Conservation (phyloP, 2,888 invertebrate species). For the Drosophila nr. medialis region DNA sequence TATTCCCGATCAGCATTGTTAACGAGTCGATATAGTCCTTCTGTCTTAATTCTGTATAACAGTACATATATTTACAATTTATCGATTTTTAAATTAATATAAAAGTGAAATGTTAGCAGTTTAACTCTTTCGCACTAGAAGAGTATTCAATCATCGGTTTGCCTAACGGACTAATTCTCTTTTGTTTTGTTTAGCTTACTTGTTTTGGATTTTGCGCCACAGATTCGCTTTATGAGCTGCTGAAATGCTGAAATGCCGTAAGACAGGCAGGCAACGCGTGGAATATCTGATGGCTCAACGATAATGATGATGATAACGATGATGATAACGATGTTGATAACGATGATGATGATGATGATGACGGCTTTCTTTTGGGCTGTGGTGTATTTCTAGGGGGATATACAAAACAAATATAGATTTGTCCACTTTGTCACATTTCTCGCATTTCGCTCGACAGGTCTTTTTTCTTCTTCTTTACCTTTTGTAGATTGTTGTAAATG, state of each 20-base stretch:
- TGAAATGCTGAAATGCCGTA: constrained; percentile 28
- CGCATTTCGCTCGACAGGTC: constrained; percentile 29
- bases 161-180: neutral
- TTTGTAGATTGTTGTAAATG: constrained; percentile 41
- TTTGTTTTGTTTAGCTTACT: constrained; percentile 1
- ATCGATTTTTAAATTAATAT: neutral
- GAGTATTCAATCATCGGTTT: neutral
- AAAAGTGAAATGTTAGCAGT: neutral
- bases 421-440: constrained; percentile 36
- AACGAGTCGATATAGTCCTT: neutral
- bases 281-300: constrained; percentile 65
- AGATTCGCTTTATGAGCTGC: constrained; percentile 67
- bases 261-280: constrained; percentile 39
- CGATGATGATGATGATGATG: constrained; percentile 29
- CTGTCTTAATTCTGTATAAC: too few relatives aligned
- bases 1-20: neutral
- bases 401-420: constrained; percentile 22
- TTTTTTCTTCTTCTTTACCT: constrained; percentile 13
- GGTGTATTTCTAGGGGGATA: constrained; percentile 1
- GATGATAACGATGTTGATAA: constrained; percentile 36
- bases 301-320: constrained; percentile 30
- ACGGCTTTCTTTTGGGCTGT: constrained; percentile 21
- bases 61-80: neutral
- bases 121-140: neutral
- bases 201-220: constrained; percentile 36